Evolutionary conservation across 2,888 invertebrate species (phyloP).

Genomic region (Pterostichus madidus): DNA sequence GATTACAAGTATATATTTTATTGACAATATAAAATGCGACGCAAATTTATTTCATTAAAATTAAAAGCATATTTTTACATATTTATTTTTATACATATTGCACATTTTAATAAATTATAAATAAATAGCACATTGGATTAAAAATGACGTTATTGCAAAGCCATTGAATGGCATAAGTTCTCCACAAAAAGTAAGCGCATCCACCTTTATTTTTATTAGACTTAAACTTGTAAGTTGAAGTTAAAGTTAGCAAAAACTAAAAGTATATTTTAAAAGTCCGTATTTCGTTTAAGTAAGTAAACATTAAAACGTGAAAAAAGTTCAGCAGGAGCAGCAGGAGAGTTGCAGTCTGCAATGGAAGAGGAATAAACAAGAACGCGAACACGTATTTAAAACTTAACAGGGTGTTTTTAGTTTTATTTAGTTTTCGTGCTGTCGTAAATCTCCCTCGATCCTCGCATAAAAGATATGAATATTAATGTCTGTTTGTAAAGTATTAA

Average conservation of each 20-base stretch:
- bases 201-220: slow-evolving; percentile 43
- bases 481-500: slow-evolving; percentile 65
- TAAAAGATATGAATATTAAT: slow-evolving; percentile 65
- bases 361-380: slow-evolving; percentile 40
- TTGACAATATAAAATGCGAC: background rate
- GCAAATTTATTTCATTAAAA: slow-evolving; percentile 8
- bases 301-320: slow-evolving; percentile 52
- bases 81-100: too few species aligned
- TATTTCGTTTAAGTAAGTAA: slow-evolving; percentile 54
- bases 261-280: slow-evolving; percentile 45
- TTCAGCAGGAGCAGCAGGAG: slow-evolving; percentile 29
- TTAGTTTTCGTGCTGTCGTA: slow-evolving; percentile 53
- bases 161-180: slow-evolving; percentile 10
- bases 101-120: too few species aligned
- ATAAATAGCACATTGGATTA: too few species aligned
- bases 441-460: slow-evolving; percentile 57
- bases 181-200: background rate
- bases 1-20: slow-evolving; percentile 15
- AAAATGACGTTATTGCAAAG: too few species aligned
- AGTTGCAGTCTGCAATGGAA: slow-evolving; percentile 1
- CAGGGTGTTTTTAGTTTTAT: slow-evolving; percentile 55
- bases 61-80: too few species aligned
- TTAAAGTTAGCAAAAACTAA: slow-evolving; percentile 45
- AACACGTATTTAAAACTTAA: slow-evolving; percentile 58
- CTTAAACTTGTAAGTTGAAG: slow-evolving; percentile 40